Base-by-base conservation (phyloP, 2,113 vertebrate species). In the Carollia perspicillata region DNA sequence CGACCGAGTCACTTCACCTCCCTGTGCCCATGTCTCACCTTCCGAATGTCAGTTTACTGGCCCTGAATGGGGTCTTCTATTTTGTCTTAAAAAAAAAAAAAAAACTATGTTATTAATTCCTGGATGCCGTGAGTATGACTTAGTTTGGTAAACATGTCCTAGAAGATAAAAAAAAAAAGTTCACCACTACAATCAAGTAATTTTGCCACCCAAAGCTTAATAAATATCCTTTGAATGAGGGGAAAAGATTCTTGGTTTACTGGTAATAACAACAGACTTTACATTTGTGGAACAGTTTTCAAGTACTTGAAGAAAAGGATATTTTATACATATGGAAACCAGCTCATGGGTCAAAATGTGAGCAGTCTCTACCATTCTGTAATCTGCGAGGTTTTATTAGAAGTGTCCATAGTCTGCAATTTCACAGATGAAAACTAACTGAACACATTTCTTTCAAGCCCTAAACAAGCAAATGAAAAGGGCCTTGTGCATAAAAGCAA, bases 381-480 rank as follows among this genome's bases (percentile, higher is more conserved):
- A 23, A 55, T 35, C 71, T 72, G 16, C 1, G 9, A 40, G 55
- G 8, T 84, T 95, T 79, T 89, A 89, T 81, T 68, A 49, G 53
- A 93, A 78, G 75, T 55, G 77, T 16, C 60, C 47, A 26, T 42
- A 95, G 81, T 42, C 33, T 71, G 65, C 33, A 83, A 47, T 94
- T 90, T 69, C 60, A 95, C 22, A 92, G 69, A 35, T 83, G 51
- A 95, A 94, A 93, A 93, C 5, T 71, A 85, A 84, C 0, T 42
- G 33, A 86, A 91, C 42, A 53, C 37, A 79, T 30, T 90, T 94
- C 51, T 88, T 92, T 79, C 85, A 94, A 84, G 80, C 18, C 71
- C 75, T 53, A 88, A 96, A 95, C 26, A 86, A 40, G 83, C 68
- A 95, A 77, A 71, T 89, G 60, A 84, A 97, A 96, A 87, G 55